Evolutionary conservation across 2,113 vertebrate genomes (phyloP), one percentile per base, ranked within the genome.

Genomic region (Leuciscus idus): DNA sequence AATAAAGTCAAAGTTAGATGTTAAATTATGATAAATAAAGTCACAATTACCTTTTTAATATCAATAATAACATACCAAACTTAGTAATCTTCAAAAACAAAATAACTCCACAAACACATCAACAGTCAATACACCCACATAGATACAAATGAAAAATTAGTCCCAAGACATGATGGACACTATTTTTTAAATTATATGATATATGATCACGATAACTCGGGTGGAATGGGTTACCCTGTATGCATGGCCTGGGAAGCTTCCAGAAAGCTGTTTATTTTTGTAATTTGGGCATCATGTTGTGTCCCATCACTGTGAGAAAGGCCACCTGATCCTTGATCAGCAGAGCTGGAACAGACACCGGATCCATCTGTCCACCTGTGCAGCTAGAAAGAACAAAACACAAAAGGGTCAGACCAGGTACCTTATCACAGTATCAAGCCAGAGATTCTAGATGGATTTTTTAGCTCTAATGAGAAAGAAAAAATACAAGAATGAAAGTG

Each of bases 261-360:
- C 73, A 62, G 50, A 64, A 83, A 68, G 83, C n/a, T 50, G 81
- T 79, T 85, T 79, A 48, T 86, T 17, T 74, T 50, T 30, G 43
- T 33, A 50, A 66, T 64, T 11, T 28, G 46, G 73, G 74, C 64
- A 75, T 70, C 72, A 83, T 84, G 43, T 77, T 79, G 80, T 85
- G 87, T n/a, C 77, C 81, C 61, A 39, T 59, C 59, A 26, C 66
- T 88, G 59, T 84, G 39, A 72, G 81, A 70, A 28, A 86, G 74
- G 59, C 79, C 81, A 86, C 85, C 85, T 86, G 85, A 89, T 83
- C 62, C 80, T 75, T 73, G 77, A 62, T 68, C 82, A 81, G 43
- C 83, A 87, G 39, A 78, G 70, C 78, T 85, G 77, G 57, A 73
- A 57, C 46, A 30, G 28, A n/a, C 78, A 85, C 26, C 36, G 70